phyloP scores from a whole-genome alignment of 2,113 vertebrate species.

The Cettia cetti region DNA sequence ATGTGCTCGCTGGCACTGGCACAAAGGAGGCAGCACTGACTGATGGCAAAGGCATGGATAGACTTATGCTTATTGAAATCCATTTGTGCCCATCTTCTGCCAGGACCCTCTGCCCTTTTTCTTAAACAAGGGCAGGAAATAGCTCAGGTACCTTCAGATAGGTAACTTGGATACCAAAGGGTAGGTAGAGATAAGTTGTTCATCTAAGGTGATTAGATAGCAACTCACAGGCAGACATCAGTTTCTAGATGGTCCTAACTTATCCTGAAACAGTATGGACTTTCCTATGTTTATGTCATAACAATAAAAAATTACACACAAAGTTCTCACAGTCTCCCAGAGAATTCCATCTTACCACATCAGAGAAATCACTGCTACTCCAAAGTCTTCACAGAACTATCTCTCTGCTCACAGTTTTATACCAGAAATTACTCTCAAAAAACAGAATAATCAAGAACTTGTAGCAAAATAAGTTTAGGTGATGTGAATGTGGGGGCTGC shows the following conservation, averaged over 20 bases:
- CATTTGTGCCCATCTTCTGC: not conserved
- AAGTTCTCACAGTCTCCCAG: not conserved
- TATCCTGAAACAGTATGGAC: not conserved
- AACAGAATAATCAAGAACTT: not conserved
- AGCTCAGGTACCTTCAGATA: not conserved
- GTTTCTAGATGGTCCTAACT: not conserved
- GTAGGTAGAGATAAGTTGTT: not conserved
- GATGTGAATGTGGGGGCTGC: not conserved
- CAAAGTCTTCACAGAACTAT: not conserved
- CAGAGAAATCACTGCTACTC: not conserved
- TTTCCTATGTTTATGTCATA: not conserved
- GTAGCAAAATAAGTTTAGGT: not conserved
- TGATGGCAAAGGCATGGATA: not conserved
- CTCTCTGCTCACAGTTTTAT: not conserved
- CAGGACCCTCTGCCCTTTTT: not conserved
- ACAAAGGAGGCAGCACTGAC: not conserved
- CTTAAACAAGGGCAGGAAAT: not conserved
- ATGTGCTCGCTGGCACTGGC: not conserved
- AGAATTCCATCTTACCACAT: not conserved
- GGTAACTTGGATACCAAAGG: not conserved
- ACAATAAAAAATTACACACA: not conserved
- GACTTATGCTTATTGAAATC: not conserved
- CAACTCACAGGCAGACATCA: not conserved
- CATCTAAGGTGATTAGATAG: not conserved
- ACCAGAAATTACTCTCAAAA: not conserved